Evolutionary conservation across 2,797 vertebrate genomes (phyloP).

Genomic region (Helicolenus hilgendorfi): DNA sequence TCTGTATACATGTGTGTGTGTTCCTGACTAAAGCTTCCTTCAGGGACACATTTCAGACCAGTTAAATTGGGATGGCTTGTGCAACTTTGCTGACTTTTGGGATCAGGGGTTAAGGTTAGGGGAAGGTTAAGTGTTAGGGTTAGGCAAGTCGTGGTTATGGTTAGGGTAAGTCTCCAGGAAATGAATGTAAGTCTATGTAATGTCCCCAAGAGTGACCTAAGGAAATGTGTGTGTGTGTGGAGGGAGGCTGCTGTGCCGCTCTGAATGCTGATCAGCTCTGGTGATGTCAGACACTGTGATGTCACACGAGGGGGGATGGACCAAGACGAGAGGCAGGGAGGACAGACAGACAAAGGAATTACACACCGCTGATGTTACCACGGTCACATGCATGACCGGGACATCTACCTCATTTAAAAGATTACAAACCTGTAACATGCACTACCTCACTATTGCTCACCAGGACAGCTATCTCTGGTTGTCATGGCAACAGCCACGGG

Average conservation of each 20-base stretch:
- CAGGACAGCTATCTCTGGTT: constrained; percentile 80
- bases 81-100: not conserved
- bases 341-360: constrained; percentile 71
- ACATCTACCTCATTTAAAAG: constrained; percentile 11
- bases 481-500: constrained; percentile 89
- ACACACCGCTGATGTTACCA: constrained; percentile 18
- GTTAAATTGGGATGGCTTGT: too few species aligned
- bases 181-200: not conserved
- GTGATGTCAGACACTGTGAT: constrained; percentile 87
- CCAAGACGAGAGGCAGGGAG: constrained; percentile 33
- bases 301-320: constrained; percentile 71
- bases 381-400: not conserved
- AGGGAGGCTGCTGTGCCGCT: constrained; percentile 72
- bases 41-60: not conserved
- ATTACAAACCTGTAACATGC: constrained; percentile 22
- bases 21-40: not conserved
- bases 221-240: constrained; percentile 17
- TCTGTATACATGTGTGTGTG: constrained; percentile 25
- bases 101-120: not conserved
- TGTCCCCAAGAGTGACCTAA: not conserved
- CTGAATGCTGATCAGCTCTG: constrained; percentile 88
- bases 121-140: not conserved
- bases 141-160: not conserved
- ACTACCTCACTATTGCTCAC: constrained; percentile 58
- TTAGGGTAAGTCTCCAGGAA: not conserved